Base-by-base conservation (phyloP, 2,888 invertebrate genomes). In the Dendrolimus houi region DNA sequence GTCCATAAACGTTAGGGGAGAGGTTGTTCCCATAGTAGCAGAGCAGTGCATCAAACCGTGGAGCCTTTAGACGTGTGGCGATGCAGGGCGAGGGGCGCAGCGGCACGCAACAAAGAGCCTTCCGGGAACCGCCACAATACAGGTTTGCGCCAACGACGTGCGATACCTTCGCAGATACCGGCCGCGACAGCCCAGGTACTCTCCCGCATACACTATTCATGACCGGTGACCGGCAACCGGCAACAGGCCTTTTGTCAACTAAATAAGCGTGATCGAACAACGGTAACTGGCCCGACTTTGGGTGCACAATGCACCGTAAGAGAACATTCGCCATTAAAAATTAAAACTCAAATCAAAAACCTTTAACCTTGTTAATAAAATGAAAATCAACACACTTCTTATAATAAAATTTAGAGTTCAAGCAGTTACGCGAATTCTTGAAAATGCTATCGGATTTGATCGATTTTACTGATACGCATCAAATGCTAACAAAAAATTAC, bases 61-160 rank as follows among this genome's bases (percentile, higher is more conserved):
- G 62, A 57, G 66, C 62, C 56, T 57, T 60, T 64, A 64, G 63
- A 67, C 62, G 70, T 62, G 71, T 47, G 68, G 64, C 68, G 72
- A 69, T 73, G 72, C 65, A 67, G 69, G 60, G 66, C 59, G 68
- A 62, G 65, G 69, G 74, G 69, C 70, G 72, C 71, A 68, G 73
- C 87, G 87, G 87, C 79, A 72, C 67, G 75, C 74, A 83, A 89
- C 87, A 89, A 89, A 90, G 86, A 77, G 78, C 85, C 85, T 89
- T 90, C 89, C 87, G 77, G 87, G 89, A 89, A 89, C 80, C 75
- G 83, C 72, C 84, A 88, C 86, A 88, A 90, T 90, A 89, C 89
- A 83, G 88, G 89, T 89, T 89, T 84, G 89, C 84, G 77, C 77
- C 85, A 77, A 80, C 84, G 81, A 87, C 88, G 87, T 87, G 89